Evolutionary conservation across 2,113 vertebrate species (phyloP).

Genomic region (Mungos mungo): DNA sequence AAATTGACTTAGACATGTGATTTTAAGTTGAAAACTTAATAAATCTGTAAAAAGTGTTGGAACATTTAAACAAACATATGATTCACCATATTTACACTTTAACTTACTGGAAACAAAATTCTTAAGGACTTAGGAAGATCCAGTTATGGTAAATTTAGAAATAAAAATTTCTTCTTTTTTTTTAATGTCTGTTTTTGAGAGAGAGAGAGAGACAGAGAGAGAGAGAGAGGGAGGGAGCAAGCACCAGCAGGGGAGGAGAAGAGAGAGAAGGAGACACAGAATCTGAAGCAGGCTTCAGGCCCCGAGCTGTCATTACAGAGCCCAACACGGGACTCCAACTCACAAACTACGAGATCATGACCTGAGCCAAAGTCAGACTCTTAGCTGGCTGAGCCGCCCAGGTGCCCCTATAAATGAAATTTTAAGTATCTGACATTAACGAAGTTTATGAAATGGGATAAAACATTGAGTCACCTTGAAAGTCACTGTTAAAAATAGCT

Average conservation of each 20-base stretch:
- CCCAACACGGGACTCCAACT: too few relatives aligned
- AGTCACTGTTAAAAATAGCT: not conserved
- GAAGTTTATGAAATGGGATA: not conserved
- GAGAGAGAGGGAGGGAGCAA: fast-evolving
- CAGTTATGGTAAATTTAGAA: not conserved
- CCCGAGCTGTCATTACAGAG: too few relatives aligned
- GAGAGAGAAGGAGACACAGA: too few relatives aligned
- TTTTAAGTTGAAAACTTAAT: not conserved
- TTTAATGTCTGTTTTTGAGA: too few relatives aligned
- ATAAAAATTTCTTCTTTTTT: not conserved
- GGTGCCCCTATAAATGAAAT: not conserved
- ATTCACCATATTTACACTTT: not conserved
- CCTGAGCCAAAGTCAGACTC: too few relatives aligned
- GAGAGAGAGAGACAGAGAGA: too few relatives aligned
- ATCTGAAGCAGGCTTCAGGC: too few relatives aligned
- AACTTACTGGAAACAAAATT: not conserved
- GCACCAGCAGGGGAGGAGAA: too few relatives aligned
- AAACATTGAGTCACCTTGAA: not conserved
- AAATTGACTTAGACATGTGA: not conserved
- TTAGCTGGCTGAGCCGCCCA: too few relatives aligned
- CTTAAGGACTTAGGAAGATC: not conserved
- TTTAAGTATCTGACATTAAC: not conserved
- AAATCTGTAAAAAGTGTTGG: not conserved
- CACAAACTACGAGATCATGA: too few relatives aligned
- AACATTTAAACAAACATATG: not conserved